These are phyloP conservation scores for Silurus asotus DNA, from an alignment of 2,113 vertebrate genomes.

Conservation along the genomic window DNA sequence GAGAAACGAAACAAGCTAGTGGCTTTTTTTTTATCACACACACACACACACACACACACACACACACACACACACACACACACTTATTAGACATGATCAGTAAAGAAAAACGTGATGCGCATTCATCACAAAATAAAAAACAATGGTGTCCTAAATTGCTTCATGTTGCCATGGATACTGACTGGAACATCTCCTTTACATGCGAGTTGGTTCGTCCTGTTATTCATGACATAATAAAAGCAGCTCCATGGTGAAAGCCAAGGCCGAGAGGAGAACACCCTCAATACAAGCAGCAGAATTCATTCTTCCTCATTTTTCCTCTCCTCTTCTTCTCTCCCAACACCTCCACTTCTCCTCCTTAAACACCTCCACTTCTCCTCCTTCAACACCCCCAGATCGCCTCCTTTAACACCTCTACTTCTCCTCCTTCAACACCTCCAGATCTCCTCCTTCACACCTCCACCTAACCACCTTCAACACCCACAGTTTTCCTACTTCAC, in stretches of 20 bases:
- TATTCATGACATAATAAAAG: not conserved
- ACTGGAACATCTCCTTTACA: conserved; percentile 15
- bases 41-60: not conserved
- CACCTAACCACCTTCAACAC: no score
- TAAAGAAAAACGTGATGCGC: not conserved
- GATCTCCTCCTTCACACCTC: no score
- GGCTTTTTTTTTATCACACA: not conserved
- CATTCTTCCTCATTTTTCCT: no score
- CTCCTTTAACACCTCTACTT: no score
- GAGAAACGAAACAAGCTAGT: not conserved
- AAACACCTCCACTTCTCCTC: no score
- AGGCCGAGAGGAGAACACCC: not conserved
- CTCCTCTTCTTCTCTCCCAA: no score
- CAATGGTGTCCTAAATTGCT: conserved; percentile 44
- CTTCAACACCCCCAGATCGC: no score
- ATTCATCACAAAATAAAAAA: conserved; percentile 49
- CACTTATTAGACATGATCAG: not conserved
- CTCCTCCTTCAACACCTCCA: no score
- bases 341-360: no score
- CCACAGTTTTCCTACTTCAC: no score
- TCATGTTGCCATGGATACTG: conserved; percentile 56
- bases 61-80: not conserved
- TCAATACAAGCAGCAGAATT: not conserved
- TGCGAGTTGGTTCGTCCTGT: conserved; percentile 48
- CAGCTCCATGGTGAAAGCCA: not conserved